Percentiles rank a stretch among this genome's conserved stretches.
These are phyloP conservation scores for Heliconius melpomene DNA, from an alignment of 1,140 invertebrate species.

Conservation along the genomic window DNA sequence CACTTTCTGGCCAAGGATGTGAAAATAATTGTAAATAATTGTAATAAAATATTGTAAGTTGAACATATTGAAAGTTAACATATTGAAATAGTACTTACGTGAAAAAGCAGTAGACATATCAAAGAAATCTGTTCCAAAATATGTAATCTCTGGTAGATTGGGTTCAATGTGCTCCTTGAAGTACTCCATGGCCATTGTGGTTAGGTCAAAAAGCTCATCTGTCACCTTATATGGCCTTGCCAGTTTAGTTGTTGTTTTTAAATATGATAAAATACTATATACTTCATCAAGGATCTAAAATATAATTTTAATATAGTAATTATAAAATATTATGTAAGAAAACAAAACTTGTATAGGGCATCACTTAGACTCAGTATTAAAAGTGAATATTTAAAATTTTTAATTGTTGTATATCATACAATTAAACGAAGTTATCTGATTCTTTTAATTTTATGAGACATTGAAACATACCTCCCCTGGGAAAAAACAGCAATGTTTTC, in stretches of 20 bases:
- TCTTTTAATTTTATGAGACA: neutral
- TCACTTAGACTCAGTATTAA: too few species aligned
- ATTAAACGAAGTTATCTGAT: too few species aligned
- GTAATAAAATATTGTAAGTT: too few species aligned
- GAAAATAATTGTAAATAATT: too few species aligned
- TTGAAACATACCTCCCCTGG: constrained; percentile 88
- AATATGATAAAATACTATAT: constrained; percentile 90
- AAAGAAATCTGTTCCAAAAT: constrained; percentile 91
- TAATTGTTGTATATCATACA: too few species aligned
- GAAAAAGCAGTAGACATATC: constrained; percentile 78
- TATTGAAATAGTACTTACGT: constrained; percentile 78
- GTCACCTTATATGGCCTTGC: constrained; percentile 93
- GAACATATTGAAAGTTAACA: neutral
- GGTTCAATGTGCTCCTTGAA: constrained; percentile 95
- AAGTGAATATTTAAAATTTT: too few species aligned
- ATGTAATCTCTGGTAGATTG: constrained; percentile 91
- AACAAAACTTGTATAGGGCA: too few species aligned
- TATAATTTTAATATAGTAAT: neutral
- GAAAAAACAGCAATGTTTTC: constrained; percentile 94
- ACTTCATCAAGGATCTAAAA: constrained; percentile 86
- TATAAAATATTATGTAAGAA: too few species aligned
- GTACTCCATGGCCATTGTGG: constrained; percentile 96
- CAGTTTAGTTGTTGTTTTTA: constrained; percentile 90
- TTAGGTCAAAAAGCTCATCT: constrained; percentile 94
- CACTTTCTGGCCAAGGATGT: too few species aligned